These are phyloP conservation scores for Gymnogyps californianus DNA, from an alignment of 2,113 vertebrate genomes.

Conservation along the genomic window DNA sequence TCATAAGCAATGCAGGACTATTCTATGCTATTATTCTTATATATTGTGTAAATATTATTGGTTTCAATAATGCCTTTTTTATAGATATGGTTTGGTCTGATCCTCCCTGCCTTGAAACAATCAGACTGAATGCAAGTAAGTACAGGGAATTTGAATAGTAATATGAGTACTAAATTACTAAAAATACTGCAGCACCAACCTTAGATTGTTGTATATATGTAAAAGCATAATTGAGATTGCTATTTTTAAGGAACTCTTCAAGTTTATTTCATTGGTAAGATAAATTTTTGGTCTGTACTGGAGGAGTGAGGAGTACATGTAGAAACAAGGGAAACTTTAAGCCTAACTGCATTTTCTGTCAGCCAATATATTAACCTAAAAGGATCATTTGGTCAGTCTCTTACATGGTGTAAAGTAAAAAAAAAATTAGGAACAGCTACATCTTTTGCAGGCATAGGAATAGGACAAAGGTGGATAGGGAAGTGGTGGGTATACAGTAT, in stretches of 20 bases:
- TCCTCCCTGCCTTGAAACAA: not conserved
- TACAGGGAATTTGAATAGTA: not conserved
- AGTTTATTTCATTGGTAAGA: not conserved
- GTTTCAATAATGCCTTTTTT: not conserved
- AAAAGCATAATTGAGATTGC: not conserved
- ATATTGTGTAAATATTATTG: not conserved
- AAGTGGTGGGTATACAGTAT: not conserved
- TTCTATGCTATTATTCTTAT: not conserved
- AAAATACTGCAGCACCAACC: not conserved
- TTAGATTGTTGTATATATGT: not conserved
- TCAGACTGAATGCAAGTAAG: not conserved
- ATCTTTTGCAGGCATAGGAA: not conserved
- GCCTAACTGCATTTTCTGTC: not conserved
- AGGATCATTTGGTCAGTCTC: not conserved
- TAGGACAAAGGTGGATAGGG: not conserved
- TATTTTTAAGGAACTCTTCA: not conserved
- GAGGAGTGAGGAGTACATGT: not conserved
- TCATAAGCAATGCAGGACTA: not conserved
- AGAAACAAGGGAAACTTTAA: not conserved
- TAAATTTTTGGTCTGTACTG: not conserved
- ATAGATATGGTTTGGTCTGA: not conserved
- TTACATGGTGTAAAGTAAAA: not conserved
- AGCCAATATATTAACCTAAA: not conserved
- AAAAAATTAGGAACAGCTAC: not conserved
- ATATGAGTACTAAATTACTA: not conserved